Percentiles rank a stretch among this genome's conserved stretches.
Evolutionary conservation across 2,888 invertebrate species (phyloP).

Genomic region (Parapristionchus giblindavisi): DNA sequence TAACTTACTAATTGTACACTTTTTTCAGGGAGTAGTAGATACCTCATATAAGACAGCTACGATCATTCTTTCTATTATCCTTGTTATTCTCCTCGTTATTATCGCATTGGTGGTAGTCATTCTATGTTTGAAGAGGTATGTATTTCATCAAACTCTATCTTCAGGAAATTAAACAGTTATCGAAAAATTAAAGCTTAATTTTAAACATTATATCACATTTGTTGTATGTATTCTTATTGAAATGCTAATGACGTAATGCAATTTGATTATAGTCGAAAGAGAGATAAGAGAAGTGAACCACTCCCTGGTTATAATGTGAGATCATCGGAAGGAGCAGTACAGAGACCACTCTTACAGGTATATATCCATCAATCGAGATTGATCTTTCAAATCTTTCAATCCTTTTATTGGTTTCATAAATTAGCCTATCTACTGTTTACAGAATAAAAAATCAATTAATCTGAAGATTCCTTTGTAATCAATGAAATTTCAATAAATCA

Average conservation of each 20-base stretch:
- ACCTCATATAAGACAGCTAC: slow-evolving; percentile 27
- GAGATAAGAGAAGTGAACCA: slow-evolving; percentile 4
- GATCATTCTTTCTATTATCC: slow-evolving; percentile 32
- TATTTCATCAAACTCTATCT: not conserved
- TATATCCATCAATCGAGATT: too few relatives aligned
- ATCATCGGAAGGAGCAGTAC: not conserved
- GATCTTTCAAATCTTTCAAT: too few relatives aligned
- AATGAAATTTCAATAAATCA: not conserved
- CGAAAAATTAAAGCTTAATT: too few relatives aligned
- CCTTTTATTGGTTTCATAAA: too few relatives aligned
- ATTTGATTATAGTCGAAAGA: not conserved
- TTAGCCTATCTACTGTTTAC: not conserved
- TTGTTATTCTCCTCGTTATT: slow-evolving; percentile 23
- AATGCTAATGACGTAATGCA: not conserved
- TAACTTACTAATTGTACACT: too few relatives aligned
- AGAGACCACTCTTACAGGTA: slow-evolving; percentile 35
- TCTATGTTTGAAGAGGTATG: slow-evolving; percentile 31
- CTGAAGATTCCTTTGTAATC: not conserved
- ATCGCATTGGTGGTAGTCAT: not conserved
- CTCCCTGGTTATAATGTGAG: slow-evolving; percentile 31
- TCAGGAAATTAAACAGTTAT: not conserved
- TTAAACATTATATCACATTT: too few relatives aligned
- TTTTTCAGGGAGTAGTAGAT: slow-evolving; percentile 29
- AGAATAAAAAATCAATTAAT: not conserved
- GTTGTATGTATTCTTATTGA: too few relatives aligned